Conservation (phyloP, 2,797 vertebrate species). For the Leucoraja ocellata region DNA sequence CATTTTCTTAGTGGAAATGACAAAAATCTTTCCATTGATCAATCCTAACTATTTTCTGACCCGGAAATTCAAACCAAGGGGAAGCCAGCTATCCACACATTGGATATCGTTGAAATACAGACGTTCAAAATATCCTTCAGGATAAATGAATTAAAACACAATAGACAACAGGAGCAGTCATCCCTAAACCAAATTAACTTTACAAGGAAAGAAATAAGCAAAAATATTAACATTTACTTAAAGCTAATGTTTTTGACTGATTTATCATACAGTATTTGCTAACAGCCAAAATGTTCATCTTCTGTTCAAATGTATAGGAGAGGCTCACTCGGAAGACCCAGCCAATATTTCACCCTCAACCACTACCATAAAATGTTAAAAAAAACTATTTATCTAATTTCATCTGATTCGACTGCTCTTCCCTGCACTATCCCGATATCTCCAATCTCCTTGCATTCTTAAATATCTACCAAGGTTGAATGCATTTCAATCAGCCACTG, state of each 20-base stretch:
- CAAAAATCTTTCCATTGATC: background rate
- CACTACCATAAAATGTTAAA: background rate
- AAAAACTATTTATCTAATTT: background rate
- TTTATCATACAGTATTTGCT: background rate
- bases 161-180: background rate
- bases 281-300: background rate
- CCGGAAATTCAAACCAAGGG: background rate
- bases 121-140: background rate
- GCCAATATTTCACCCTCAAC: conserved; percentile 18
- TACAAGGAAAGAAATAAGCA: background rate
- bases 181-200: background rate
- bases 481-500: too few relatives aligned
- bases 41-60: background rate
- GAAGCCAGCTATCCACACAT: background rate
- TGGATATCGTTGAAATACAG: background rate
- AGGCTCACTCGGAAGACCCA: background rate
- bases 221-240: background rate
- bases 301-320: background rate
- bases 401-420: too few relatives aligned
- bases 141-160: background rate
- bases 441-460: too few relatives aligned
- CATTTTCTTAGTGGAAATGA: background rate
- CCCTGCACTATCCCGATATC: too few relatives aligned
- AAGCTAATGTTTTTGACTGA: background rate
- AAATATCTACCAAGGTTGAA: too few relatives aligned